Base-by-base conservation (phyloP, 2,113 vertebrate genomes). In the Herpetotheres cachinnans region DNA sequence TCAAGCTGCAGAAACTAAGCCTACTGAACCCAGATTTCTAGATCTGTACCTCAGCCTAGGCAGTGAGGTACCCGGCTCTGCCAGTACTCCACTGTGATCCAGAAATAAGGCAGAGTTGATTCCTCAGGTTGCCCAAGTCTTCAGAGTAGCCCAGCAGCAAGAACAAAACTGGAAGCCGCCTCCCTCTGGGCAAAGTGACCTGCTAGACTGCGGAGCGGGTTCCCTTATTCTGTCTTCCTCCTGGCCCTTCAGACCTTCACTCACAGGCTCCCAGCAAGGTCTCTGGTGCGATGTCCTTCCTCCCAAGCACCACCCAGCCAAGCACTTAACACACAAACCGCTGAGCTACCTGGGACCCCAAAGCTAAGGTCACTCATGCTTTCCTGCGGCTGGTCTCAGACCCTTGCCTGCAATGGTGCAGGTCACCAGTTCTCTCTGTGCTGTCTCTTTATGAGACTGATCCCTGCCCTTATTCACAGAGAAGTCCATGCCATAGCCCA, bases 251-350 rank as follows among this genome's bases (percentile, higher is more conserved):
- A 74, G 46, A 78, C 19, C 27, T 71, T 69, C 40, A 9, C 52
- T 90, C 7, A 4, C 30, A 40, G 85, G 61, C 50, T 91, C 66
- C 61, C 82, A 74, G 38, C 25, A 74, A 38, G 66, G 58, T 88
- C 44, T 88, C 70, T 5, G 1, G 40, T 30, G 16, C 4, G 0
- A 14, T 2, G 1, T 66, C 30, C 71, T 80, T 82, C 47, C 40
- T 79, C 46, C 32, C 52, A 67, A 67, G 47, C 74, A 93, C 3
- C 6, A 9, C 27, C 11, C 44, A 84, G 81, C 20, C 44, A 70
- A 69, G 40, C 32, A 49, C 61, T 79, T 67, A 76, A 69, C 17
- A 58, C n/a, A 58, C 0, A 0, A 81, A 81, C 36, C 0, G 0
- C 62, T 90, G 59, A 77, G 62, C 34, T 73, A 26, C 30, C 9